phyloP scores from a whole-genome alignment of 1,140 invertebrate genomes.

The Cataglyphis hispanica region DNA sequence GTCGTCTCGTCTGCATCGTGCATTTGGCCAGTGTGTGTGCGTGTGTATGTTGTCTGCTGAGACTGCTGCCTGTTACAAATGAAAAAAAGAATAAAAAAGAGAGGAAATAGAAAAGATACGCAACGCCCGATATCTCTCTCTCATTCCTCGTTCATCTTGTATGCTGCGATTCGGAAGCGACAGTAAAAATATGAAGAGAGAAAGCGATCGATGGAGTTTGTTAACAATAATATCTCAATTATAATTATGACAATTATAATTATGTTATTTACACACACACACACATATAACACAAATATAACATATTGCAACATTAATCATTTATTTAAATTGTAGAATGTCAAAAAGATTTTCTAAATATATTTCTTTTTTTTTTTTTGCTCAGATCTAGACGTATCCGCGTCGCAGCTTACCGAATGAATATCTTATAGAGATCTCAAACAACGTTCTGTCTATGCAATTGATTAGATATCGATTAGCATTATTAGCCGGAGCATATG shows the following conservation, averaged over 20 bases:
- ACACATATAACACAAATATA: neutral
- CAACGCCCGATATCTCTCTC: neutral
- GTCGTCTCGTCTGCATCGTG: slow-evolving; percentile 84
- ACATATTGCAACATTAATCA: neutral
- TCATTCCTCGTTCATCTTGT: neutral
- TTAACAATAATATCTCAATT: neutral
- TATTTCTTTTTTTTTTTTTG: neutral
- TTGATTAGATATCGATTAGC: slow-evolving; percentile 47
- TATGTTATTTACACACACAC: neutral
- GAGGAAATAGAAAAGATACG: neutral
- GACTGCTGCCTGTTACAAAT: slow-evolving; percentile 73
- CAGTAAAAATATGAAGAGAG: neutral
- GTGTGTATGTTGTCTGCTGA: slow-evolving; percentile 78
- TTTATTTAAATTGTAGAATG: neutral
- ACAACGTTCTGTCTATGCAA: slow-evolving; percentile 3
- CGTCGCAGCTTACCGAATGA: slow-evolving; percentile 42
- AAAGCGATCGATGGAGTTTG: neutral
- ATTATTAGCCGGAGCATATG: slow-evolving; percentile 53
- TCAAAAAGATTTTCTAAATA: neutral
- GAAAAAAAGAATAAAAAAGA: slow-evolving; percentile 10
- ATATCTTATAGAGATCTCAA: slow-evolving; percentile 15
- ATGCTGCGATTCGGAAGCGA: slow-evolving; percentile 43
- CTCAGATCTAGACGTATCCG: neutral
- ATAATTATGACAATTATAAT: neutral
- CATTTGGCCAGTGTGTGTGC: slow-evolving; percentile 77